phyloP scores from a whole-genome alignment of 2,797 vertebrate species.

The Zalophus californianus region DNA sequence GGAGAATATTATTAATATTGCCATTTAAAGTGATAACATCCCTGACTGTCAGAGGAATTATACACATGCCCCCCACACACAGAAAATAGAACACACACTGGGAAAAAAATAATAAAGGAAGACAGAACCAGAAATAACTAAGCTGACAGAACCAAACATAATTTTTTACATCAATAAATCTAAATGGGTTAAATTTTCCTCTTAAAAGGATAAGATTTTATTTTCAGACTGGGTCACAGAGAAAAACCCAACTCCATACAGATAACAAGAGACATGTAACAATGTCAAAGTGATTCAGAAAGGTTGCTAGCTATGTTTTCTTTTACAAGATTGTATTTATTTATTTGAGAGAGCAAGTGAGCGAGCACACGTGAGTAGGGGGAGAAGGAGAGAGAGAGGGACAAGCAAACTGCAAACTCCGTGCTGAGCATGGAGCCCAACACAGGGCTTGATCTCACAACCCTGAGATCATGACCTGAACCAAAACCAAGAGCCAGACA shows the following conservation, averaged over 20 bases:
- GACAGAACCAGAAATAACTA: constrained; percentile 1
- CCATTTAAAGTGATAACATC: neutral
- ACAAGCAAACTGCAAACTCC: neutral
- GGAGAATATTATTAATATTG: neutral
- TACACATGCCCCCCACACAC: neutral
- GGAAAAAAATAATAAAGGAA: neutral
- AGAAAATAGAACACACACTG: neutral
- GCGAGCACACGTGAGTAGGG: neutral
- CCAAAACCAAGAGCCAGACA: neutral
- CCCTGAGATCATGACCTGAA: neutral
- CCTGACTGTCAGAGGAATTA: neutral
- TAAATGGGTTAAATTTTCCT: constrained; percentile 22
- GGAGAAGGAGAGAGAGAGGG: neutral
- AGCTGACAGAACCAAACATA: neutral
- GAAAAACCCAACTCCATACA: neutral
- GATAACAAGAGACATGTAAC: neutral
- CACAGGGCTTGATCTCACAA: neutral
- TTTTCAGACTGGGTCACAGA: constrained; percentile 32
- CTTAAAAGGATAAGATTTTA: constrained; percentile 2
- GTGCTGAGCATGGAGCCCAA: fast-evolving
- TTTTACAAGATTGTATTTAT: too few relatives aligned
- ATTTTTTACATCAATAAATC: constrained; percentile 18
- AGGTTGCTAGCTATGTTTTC: neutral
- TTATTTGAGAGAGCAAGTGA: neutral
- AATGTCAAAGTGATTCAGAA: neutral